Conservation (phyloP, 2,888 invertebrate genomes). For the Lasioglossum marginatum region DNA sequence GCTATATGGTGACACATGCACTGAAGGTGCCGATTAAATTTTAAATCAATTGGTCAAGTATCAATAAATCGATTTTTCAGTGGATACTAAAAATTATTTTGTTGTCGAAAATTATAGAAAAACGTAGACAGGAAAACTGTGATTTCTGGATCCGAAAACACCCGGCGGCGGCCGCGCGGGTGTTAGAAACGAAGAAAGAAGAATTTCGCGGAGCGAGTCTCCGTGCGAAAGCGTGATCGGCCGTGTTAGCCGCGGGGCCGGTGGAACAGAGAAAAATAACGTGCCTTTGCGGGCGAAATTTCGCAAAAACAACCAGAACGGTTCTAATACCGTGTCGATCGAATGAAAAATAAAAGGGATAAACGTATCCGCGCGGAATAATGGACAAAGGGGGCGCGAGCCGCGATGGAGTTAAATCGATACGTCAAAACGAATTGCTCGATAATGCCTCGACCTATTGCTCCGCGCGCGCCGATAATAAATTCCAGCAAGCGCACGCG, state of each 20-base stretch:
- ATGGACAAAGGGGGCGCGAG: slow-evolving; percentile 34
- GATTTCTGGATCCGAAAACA: neutral
- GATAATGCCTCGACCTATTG: slow-evolving; percentile 49
- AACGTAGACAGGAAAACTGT: neutral
- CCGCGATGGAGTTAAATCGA: slow-evolving; percentile 45
- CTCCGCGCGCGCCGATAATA: slow-evolving; percentile 39
- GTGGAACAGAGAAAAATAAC: slow-evolving; percentile 5
- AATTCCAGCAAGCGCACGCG: slow-evolving; percentile 29
- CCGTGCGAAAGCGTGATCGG: neutral
- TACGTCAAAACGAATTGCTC: slow-evolving; percentile 56
- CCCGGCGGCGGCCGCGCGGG: neutral
- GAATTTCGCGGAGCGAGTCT: neutral
- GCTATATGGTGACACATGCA: no score
- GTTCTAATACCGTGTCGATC: slow-evolving; percentile 27
- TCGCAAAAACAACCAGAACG: slow-evolving; percentile 24
- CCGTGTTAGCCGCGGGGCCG: neutral
- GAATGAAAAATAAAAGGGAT: slow-evolving; percentile 42
- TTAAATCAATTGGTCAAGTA: no score
- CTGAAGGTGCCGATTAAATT: no score
- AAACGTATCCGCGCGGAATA: slow-evolving; percentile 31
- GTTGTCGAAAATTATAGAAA: neutral
- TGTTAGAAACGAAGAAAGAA: neutral
- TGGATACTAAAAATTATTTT: neutral
- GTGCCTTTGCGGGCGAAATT: slow-evolving; percentile 14
- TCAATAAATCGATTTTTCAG: no score